A percentile compares a stretch with the other conserved stretches of the same genome.
Evolutionary conservation across 1,140 invertebrate species (phyloP).

Genomic region (Ladona fulva): DNA sequence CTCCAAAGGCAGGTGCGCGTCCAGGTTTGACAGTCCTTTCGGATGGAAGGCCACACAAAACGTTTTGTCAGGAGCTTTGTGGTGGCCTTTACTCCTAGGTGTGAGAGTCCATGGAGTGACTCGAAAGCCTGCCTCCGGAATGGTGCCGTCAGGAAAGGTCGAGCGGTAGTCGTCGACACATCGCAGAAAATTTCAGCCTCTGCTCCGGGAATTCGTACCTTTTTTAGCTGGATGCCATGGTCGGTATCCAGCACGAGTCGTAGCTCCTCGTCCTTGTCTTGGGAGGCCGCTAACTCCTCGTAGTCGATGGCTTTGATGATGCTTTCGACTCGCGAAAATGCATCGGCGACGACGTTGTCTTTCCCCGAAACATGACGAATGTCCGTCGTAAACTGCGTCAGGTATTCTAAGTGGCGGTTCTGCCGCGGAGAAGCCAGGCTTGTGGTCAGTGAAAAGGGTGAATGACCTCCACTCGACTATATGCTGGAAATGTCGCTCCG

Average conservation of each 20-base stretch:
- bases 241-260: background rate
- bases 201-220: conserved; percentile 9
- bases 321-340: conserved; percentile 17
- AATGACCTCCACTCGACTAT: background rate
- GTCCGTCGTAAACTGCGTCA: conserved; percentile 26
- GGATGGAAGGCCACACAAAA: conserved; percentile 31
- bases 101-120: conserved; percentile 26
- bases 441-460: background rate
- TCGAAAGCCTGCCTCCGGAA: conserved; percentile 26
- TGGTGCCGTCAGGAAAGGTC: conserved; percentile 26
- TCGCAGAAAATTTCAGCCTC: conserved; percentile 26
- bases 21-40: conserved; percentile 22
- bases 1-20: background rate
- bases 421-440: conserved; percentile 22
- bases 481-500: background rate
- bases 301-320: background rate
- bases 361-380: conserved; percentile 24
- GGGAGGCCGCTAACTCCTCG: background rate
- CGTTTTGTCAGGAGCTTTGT: conserved; percentile 30
- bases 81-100: conserved; percentile 25
- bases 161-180: conserved; percentile 19
- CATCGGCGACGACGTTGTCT: conserved; percentile 31
- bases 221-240: conserved; percentile 15
- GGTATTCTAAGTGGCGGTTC: conserved; percentile 24
- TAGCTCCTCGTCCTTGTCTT: conserved; percentile 19